phyloP scores from a whole-genome alignment of 2,888 invertebrate genomes.

The Epinotia ramella region DNA sequence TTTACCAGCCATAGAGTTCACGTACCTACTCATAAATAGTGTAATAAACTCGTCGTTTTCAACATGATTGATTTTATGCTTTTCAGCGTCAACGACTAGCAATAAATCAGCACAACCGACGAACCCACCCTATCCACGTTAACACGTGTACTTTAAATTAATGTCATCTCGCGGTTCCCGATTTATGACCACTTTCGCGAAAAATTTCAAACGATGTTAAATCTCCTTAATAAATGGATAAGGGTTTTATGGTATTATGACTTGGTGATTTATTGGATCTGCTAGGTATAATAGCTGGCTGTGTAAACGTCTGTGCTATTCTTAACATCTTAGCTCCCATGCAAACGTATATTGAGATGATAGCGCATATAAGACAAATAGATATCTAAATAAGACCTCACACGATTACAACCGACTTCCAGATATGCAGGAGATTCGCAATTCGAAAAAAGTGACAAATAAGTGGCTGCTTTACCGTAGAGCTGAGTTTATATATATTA shows the following conservation, averaged over 20 bases:
- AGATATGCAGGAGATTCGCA: neutral
- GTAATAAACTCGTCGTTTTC: neutral
- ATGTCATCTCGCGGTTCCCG: constrained; percentile 16
- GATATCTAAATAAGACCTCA: neutral
- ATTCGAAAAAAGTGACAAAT: neutral
- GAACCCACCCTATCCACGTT: neutral
- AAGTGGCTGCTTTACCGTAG: no score
- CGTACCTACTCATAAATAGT: constrained; percentile 13
- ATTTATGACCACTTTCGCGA: constrained; percentile 26
- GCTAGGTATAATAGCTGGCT: neutral
- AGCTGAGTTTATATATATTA: no score
- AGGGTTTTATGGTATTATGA: constrained; percentile 16
- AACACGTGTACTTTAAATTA: constrained; percentile 33
- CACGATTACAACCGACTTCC: neutral
- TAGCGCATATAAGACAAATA: neutral
- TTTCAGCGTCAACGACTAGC: constrained; percentile 7
- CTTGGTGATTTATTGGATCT: constrained; percentile 9
- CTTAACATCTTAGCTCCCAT: no score
- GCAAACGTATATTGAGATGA: neutral
- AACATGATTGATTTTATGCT: constrained; percentile 29
- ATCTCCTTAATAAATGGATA: constrained; percentile 4
- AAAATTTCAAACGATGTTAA: constrained; percentile 2
- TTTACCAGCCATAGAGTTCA: constrained; percentile 1
- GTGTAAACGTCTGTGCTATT: no score
- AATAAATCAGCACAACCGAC: constrained; percentile 22